A percentile compares a stretch with the other conserved stretches of the same genome.
Evolutionary conservation across 2,888 invertebrate genomes (phyloP).

Genomic region (Cephus pulcher): DNA sequence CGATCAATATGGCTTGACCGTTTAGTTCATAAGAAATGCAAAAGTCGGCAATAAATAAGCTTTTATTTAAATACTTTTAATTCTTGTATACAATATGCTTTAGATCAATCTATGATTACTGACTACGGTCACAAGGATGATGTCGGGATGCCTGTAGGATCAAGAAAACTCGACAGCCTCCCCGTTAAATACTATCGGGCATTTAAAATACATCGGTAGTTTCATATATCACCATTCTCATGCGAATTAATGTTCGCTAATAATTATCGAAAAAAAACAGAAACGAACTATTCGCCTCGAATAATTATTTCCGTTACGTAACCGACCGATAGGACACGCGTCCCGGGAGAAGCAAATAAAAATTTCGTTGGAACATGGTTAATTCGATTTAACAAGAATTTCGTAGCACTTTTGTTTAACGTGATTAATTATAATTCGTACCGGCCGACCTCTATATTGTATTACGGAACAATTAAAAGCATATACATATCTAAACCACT

Average conservation of each 20-base stretch:
- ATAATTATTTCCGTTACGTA: neutral
- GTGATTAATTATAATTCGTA: neutral
- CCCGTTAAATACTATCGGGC: constrained; percentile 30
- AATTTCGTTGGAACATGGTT: neutral
- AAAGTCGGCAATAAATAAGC: constrained; percentile 55
- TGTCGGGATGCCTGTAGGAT: constrained; percentile 16
- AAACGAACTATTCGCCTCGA: too few relatives aligned
- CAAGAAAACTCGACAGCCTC: neutral
- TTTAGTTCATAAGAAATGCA: neutral
- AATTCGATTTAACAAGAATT: neutral
- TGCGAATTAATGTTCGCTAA: constrained; percentile 6
- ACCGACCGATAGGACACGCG: neutral
- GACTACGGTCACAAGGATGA: constrained; percentile 34
- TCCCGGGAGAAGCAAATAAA: neutral
- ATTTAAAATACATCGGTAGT: constrained; percentile 20
- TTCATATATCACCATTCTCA: neutral
- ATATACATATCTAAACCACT: neutral
- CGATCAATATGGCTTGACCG: too few relatives aligned
- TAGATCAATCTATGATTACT: constrained; percentile 39
- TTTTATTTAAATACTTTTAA: constrained; percentile 57
- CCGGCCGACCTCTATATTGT: neutral
- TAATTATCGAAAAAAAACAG: neutral
- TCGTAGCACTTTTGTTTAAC: neutral
- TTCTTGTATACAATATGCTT: constrained; percentile 55
- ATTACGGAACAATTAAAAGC: neutral